Percentiles rank a stretch among this genome's conserved stretches.
Conservation (phyloP, 2,888 invertebrate species). For the Scaptodrosophila latifasciaeformis region DNA sequence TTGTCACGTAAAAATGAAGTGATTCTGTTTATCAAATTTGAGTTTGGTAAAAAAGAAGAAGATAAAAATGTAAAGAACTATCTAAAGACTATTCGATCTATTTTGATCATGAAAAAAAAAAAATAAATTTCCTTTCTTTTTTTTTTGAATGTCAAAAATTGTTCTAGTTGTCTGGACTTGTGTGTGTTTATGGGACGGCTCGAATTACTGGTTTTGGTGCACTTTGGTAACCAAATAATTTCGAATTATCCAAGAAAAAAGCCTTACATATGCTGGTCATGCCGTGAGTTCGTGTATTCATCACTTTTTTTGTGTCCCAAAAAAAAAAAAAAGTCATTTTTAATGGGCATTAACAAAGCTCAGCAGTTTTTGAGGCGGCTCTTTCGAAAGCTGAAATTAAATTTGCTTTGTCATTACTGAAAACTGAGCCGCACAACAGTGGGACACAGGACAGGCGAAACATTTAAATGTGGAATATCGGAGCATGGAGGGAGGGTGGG, state of each 20-base stretch:
- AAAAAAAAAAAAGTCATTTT: slow-evolving; percentile 2
- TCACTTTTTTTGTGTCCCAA: slow-evolving; percentile 30
- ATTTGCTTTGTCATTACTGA: slow-evolving; percentile 63
- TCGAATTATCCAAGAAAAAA: background rate
- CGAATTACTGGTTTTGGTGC: slow-evolving; percentile 7
- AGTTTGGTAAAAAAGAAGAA: too few relatives aligned
- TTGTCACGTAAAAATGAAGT: too few relatives aligned
- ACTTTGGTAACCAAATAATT: too few relatives aligned
- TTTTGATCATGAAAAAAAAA: slow-evolving; percentile 43
- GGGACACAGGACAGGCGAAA: too few relatives aligned
- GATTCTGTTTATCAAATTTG: too few relatives aligned
- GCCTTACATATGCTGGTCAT: background rate
- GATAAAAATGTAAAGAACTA: too few relatives aligned
- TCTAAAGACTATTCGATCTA: too few relatives aligned
- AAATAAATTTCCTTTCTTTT: too few relatives aligned
- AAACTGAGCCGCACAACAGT: slow-evolving; percentile 19
- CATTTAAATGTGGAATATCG: too few relatives aligned
- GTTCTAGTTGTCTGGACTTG: slow-evolving; percentile 17
- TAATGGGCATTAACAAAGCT: background rate
- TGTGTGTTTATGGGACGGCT: slow-evolving; percentile 12
- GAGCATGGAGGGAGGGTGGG: too few relatives aligned
- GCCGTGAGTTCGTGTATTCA: slow-evolving; percentile 3
- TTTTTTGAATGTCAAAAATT: slow-evolving; percentile 12
- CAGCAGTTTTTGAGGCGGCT: background rate
- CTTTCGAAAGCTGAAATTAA: slow-evolving; percentile 31